phyloP scores from a whole-genome alignment of 2,888 invertebrate genomes.

The Eristalis tenax region DNA sequence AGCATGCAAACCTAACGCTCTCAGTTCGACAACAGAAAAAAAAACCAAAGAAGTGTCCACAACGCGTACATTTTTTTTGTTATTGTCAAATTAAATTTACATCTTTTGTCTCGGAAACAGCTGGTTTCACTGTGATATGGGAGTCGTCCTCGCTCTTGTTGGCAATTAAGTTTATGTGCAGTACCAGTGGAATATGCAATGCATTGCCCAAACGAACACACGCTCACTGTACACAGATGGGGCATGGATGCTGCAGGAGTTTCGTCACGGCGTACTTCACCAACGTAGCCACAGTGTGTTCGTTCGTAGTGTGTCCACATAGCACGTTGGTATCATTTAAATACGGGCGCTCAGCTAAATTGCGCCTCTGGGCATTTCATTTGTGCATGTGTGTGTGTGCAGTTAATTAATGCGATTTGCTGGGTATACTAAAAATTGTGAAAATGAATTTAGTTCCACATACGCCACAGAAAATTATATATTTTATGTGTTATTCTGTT shows the following conservation, averaged over 20 bases:
- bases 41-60: neutral
- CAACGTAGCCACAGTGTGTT: neutral
- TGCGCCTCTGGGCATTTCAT: slow-evolving; percentile 9
- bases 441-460: slow-evolving; percentile 37
- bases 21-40: neutral
- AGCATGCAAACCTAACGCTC: neutral
- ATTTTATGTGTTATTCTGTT: neutral
- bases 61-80: slow-evolving; percentile 16
- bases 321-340: neutral
- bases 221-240: neutral
- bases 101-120: slow-evolving; percentile 19
- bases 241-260: neutral
- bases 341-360: neutral
- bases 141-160: slow-evolving; percentile 24
- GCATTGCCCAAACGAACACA: neutral
- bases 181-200: slow-evolving; percentile 9
- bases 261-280: neutral
- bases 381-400: slow-evolving; percentile 14
- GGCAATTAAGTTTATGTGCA: slow-evolving; percentile 19
- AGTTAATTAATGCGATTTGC: slow-evolving; percentile 56
- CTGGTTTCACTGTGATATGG: slow-evolving; percentile 15
- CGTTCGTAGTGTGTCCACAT: neutral
- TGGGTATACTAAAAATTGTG: slow-evolving; percentile 31
- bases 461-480: slow-evolving; percentile 7
- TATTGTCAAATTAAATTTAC: slow-evolving; percentile 45